These are phyloP conservation scores for Rhamnusium bicolor DNA, from an alignment of 2,888 invertebrate genomes.

Conservation along the genomic window DNA sequence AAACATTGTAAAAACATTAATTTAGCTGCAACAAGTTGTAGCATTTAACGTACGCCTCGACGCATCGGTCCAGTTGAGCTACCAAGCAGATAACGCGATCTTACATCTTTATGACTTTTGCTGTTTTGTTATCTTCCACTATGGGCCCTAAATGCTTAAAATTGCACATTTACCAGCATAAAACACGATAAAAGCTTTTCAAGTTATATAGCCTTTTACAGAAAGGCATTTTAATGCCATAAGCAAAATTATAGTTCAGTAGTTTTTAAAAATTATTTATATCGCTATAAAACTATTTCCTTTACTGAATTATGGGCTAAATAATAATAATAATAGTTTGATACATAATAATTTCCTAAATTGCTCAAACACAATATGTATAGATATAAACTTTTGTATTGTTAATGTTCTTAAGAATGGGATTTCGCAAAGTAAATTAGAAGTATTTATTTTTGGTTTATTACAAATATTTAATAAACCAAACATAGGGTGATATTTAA, in stretches of 20 bases:
- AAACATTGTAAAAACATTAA: conserved; percentile 51
- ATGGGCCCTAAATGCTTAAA: conserved; percentile 25
- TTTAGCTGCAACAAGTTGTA: conserved; percentile 52
- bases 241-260: conserved; percentile 7
- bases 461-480: no score
- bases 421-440: no score
- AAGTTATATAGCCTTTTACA: neutral
- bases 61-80: conserved; percentile 47
- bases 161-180: conserved; percentile 5
- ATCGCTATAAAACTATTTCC: neutral
- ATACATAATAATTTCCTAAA: no score
- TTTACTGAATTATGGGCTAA: neutral
- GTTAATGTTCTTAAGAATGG: no score
- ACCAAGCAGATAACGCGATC: conserved; percentile 50
- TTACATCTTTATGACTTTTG: conserved; percentile 50
- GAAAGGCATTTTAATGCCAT: conserved; percentile 13
- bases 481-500: no score
- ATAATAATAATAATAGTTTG: no score
- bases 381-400: no score
- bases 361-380: no score
- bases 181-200: conserved; percentile 8
- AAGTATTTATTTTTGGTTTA: no score
- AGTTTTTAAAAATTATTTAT: neutral
- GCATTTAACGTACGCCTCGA: conserved; percentile 42
- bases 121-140: conserved; percentile 34